phyloP scores from a whole-genome alignment of 1,140 invertebrate species.

The Aphelenchoides avenae region DNA sequence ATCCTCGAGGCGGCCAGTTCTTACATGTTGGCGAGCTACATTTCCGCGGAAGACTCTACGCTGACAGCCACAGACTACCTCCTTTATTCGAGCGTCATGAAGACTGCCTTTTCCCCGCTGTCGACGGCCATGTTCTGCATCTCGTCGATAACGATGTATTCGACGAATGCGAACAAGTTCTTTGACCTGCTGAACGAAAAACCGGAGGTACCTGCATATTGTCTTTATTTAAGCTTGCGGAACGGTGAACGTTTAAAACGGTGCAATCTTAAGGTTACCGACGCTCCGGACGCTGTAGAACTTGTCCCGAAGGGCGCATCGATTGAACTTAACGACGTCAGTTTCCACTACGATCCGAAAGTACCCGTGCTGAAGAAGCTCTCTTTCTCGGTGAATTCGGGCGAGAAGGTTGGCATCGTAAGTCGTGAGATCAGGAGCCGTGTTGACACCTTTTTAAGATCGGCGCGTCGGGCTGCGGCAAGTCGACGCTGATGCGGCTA shows the following conservation, averaged over 20 bases:
- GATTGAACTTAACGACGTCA: slow-evolving; percentile 82
- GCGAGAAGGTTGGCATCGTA: slow-evolving; percentile 86
- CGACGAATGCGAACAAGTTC: no score
- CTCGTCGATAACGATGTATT: slow-evolving; percentile 99
- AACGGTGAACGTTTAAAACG: background rate
- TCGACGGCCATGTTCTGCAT: no score
- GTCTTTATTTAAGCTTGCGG: background rate
- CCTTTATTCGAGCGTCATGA: background rate
- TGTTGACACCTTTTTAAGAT: slow-evolving; percentile 66
- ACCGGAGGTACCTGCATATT: slow-evolving; percentile 70
- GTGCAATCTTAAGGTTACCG: slow-evolving; percentile 62
- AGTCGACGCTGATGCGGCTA: slow-evolving; percentile 61
- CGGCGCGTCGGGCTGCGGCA: slow-evolving; percentile 62
- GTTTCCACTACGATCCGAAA: slow-evolving; percentile 79
- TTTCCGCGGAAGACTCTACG: background rate
- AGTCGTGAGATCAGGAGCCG: background rate
- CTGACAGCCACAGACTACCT: no score
- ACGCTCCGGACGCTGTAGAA: slow-evolving; percentile 72
- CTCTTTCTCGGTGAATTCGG: slow-evolving; percentile 77
- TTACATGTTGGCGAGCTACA: no score
- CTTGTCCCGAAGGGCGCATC: slow-evolving; percentile 71
- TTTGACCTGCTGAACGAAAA: slow-evolving; percentile 82
- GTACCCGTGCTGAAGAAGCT: slow-evolving; percentile 76
- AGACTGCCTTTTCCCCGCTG: background rate
- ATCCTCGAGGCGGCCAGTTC: no score